These are phyloP conservation scores for Scomber colias DNA, from an alignment of 2,113 vertebrate species.

Conservation along the genomic window DNA sequence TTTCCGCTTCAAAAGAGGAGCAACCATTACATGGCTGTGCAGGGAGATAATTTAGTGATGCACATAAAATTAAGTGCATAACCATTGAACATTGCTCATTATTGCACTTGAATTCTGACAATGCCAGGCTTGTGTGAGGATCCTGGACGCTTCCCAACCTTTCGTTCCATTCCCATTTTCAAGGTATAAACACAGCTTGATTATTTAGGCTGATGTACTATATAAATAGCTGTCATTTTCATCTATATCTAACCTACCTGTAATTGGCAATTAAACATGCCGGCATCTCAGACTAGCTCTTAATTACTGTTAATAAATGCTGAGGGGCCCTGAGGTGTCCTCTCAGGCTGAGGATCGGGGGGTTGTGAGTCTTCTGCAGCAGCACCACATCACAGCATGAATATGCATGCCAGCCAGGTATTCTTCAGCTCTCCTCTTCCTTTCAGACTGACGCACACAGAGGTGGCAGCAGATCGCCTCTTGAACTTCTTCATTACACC, in stretches of 20 bases:
- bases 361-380: conserved; percentile 47
- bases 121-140: conserved; percentile 50
- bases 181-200: conserved; percentile 69
- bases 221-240: conserved; percentile 82
- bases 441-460: conserved; percentile 34
- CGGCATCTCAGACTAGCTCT: conserved; percentile 79
- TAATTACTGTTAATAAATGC: conserved; percentile 85
- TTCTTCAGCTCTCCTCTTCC: conserved; percentile 36
- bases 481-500: conserved; percentile 57
- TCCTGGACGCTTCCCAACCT: conserved; percentile 59
- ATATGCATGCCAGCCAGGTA: conserved; percentile 77
- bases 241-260: conserved; percentile 77
- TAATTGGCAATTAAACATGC: conserved; percentile 85
- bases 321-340: conserved; percentile 75
- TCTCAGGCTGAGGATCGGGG: conserved; percentile 49
- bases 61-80: conserved; percentile 79
- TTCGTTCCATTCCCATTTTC: conserved; percentile 63
- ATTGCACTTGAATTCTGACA: conserved; percentile 76
- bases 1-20: conserved; percentile 80
- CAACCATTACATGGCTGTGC: conserved; percentile 81
- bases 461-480: conserved; percentile 43
- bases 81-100: conserved; percentile 80
- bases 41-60: conserved; percentile 81
- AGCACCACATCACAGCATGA: conserved; percentile 66
- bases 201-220: conserved; percentile 71